Percentiles rank a stretch among this genome's conserved stretches.
phyloP scores from a whole-genome alignment of 2,888 invertebrate genomes.

The Rotaria sp. region DNA sequence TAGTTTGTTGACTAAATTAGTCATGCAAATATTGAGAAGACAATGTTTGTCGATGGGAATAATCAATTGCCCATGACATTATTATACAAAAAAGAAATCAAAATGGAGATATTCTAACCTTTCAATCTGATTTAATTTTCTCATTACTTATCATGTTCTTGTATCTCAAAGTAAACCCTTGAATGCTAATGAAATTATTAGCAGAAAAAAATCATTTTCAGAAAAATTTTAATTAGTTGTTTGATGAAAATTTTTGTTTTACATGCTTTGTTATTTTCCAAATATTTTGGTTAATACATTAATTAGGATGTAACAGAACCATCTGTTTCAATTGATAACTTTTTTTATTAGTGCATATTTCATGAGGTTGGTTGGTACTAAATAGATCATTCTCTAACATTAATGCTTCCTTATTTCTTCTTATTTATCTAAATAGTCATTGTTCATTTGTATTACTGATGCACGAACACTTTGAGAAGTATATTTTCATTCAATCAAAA shows the following conservation, averaged over 20 bases:
- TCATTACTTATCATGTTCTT: neutral
- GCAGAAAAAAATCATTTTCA: too few relatives aligned
- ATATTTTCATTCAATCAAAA: neutral
- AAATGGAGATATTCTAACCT: neutral
- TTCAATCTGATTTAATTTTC: too few relatives aligned
- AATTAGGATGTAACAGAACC: neutral
- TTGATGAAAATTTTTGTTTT: too few relatives aligned
- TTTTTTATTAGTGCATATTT: neutral
- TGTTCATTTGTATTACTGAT: neutral
- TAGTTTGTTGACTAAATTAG: slow-evolving; percentile 6
- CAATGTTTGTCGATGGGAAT: neutral
- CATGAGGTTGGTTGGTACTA: neutral
- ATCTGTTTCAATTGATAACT: neutral
- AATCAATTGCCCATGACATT: neutral
- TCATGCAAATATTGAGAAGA: neutral
- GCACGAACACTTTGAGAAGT: neutral
- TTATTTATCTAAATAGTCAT: neutral
- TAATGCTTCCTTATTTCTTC: neutral
- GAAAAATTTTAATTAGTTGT: too few relatives aligned
- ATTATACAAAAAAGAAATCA: neutral
- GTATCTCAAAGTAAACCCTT: neutral
- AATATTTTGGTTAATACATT: neutral
- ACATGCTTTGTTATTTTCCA: too few relatives aligned
- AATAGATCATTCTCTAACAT: too few relatives aligned
- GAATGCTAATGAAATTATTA: too few relatives aligned